Conservation (phyloP, 2,797 vertebrate genomes). For the Fistularia tabacaria region DNA sequence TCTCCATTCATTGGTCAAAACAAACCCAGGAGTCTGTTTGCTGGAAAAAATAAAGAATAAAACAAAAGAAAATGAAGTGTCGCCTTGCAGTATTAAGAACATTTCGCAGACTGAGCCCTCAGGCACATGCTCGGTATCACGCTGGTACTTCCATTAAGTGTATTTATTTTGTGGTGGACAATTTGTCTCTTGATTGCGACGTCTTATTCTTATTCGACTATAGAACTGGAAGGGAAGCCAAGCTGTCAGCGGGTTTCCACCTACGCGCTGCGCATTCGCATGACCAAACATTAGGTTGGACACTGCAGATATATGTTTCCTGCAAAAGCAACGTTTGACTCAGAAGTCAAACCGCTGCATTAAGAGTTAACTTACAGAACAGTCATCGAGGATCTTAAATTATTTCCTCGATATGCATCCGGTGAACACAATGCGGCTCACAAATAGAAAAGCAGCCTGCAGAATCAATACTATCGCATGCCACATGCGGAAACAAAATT, state of each 20-base stretch:
- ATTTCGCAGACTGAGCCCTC: no score
- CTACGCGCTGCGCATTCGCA: slow-evolving; percentile 24
- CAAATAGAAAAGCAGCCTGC: no score
- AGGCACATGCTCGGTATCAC: no score
- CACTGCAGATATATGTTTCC: slow-evolving; percentile 3
- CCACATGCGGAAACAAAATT: slow-evolving; percentile 42
- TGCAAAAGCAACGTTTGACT: neutral
- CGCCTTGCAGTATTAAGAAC: no score
- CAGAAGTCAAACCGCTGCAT: slow-evolving; percentile 7
- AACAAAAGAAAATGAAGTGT: neutral
- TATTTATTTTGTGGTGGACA: neutral
- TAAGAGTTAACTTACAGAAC: no score
- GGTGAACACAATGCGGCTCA: neutral
- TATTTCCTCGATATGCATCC: no score
- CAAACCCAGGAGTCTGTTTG: slow-evolving; percentile 1
- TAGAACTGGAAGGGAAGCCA: slow-evolving; percentile 3
- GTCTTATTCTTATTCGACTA: neutral
- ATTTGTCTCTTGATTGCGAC: neutral
- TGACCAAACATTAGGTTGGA: slow-evolving; percentile 17
- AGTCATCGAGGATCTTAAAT: no score
- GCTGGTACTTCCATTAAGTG: no score
- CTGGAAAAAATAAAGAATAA: slow-evolving; percentile 18
- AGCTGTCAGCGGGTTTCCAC: slow-evolving; percentile 16
- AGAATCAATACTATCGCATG: slow-evolving; percentile 15
- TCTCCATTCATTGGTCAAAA: slow-evolving; percentile 51